These are phyloP conservation scores for Halcyon chelicuti DNA, from an alignment of 2,797 vertebrate genomes.

Conservation along the genomic window DNA sequence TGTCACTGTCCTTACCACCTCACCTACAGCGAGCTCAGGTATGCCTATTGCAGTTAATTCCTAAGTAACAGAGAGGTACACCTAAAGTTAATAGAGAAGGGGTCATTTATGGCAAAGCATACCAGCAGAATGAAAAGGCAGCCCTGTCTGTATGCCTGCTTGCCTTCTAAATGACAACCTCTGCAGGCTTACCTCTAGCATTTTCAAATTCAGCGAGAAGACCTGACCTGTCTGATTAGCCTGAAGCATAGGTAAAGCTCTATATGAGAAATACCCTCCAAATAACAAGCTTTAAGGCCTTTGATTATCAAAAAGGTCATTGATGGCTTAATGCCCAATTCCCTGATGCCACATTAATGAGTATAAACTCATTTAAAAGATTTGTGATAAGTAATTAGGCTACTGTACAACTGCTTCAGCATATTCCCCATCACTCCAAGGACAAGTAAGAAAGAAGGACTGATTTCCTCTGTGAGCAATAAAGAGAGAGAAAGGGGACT, in stretches of 20 bases:
- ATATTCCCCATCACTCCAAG: conserved; percentile 22
- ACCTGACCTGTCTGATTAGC: background rate
- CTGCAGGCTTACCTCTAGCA: background rate
- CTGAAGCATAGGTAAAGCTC: background rate
- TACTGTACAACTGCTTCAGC: conserved; percentile 8
- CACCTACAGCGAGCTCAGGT: background rate
- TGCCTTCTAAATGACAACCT: background rate
- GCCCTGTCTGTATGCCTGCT: background rate
- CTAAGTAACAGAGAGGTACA: background rate
- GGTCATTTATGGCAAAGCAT: background rate
- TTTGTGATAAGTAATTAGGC: conserved; percentile 62
- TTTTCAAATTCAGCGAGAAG: background rate
- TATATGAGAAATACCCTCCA: background rate
- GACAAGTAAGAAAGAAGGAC: background rate
- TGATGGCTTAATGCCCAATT: conserved; percentile 30
- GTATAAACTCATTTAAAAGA: conserved; percentile 57
- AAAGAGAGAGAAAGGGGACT: background rate
- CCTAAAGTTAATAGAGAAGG: background rate
- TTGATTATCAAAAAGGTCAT: conserved; percentile 45
- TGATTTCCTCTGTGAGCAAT: background rate
- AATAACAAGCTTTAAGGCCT: background rate
- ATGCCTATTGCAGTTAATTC: background rate
- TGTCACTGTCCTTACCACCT: background rate
- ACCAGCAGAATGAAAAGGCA: background rate
- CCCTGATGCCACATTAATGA: conserved; percentile 54